phyloP scores from a whole-genome alignment of 1,140 invertebrate species.

The Neuroterus valhalla region DNA sequence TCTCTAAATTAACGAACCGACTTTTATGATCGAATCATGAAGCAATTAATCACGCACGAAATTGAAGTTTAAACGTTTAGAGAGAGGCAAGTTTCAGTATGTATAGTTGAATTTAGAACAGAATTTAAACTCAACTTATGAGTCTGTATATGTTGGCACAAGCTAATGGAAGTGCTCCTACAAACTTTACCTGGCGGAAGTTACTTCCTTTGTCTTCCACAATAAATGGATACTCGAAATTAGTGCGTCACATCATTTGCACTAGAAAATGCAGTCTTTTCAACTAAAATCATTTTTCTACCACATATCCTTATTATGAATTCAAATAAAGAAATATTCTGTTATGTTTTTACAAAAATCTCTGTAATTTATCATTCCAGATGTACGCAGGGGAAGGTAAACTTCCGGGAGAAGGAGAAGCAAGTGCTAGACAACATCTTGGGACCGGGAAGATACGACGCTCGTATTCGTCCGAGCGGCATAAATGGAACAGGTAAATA shows the following conservation, averaged over 20 bases:
- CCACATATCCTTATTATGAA: background rate
- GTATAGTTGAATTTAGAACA: constrained; percentile 18
- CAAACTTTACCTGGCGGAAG: constrained; percentile 9
- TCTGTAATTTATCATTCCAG: constrained; percentile 55
- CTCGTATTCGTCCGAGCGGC: constrained; percentile 92
- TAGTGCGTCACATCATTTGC: background rate
- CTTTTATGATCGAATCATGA: background rate
- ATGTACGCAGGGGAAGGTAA: constrained; percentile 79
- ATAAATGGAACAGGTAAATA: constrained; percentile 93
- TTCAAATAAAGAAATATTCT: background rate
- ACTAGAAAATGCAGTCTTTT: background rate
- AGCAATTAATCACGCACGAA: constrained; percentile 11
- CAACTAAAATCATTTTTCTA: background rate
- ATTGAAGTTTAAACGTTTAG: constrained; percentile 13
- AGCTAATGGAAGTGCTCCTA: constrained; percentile 8
- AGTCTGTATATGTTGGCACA: background rate
- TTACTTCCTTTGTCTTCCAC: constrained; percentile 6
- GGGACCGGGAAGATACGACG: constrained; percentile 92
- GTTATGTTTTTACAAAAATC: background rate
- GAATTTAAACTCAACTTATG: constrained; percentile 28
- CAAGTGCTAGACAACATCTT: constrained; percentile 94
- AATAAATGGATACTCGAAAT: background rate
- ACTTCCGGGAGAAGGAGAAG: constrained; percentile 95
- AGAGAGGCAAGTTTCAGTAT: constrained; percentile 13
- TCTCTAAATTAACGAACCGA: background rate